Conservation (phyloP, 2,113 vertebrate species). For the Leptocoma aspasia region DNA sequence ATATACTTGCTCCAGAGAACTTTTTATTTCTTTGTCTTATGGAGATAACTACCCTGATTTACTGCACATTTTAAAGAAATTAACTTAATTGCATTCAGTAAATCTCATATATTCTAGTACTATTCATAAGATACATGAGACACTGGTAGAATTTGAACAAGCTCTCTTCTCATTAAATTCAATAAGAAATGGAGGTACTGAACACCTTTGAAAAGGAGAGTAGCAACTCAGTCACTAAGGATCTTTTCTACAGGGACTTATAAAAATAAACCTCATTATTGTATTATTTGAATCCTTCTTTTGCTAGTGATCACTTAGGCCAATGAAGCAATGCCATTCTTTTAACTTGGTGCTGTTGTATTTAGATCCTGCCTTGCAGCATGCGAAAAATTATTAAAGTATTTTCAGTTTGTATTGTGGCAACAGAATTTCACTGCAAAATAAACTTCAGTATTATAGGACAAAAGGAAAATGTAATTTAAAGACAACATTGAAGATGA, state of each 20-base stretch:
- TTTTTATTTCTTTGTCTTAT: not conserved
- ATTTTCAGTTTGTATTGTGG: not conserved
- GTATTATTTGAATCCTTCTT: not conserved
- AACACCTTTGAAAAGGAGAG: not conserved
- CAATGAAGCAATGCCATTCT: not conserved
- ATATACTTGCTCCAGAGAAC: not conserved
- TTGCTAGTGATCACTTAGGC: not conserved
- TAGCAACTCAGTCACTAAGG: not conserved
- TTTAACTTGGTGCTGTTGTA: not conserved
- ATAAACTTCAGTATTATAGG: not conserved
- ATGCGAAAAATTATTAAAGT: not conserved
- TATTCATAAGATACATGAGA: not conserved
- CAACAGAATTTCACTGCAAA: not conserved
- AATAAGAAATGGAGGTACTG: accelerated
- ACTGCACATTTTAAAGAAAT: not conserved
- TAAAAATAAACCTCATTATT: not conserved
- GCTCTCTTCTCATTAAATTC: not conserved
- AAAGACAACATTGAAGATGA: not conserved
- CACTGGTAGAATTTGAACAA: not conserved
- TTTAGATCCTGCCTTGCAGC: not conserved
- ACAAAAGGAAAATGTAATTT: not conserved
- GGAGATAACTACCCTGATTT: not conserved
- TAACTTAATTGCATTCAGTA: not conserved
- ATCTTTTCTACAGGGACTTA: not conserved
- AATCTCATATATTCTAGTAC: not conserved